phyloP scores from a whole-genome alignment of 2,113 vertebrate genomes.

The Malurus elegans region DNA sequence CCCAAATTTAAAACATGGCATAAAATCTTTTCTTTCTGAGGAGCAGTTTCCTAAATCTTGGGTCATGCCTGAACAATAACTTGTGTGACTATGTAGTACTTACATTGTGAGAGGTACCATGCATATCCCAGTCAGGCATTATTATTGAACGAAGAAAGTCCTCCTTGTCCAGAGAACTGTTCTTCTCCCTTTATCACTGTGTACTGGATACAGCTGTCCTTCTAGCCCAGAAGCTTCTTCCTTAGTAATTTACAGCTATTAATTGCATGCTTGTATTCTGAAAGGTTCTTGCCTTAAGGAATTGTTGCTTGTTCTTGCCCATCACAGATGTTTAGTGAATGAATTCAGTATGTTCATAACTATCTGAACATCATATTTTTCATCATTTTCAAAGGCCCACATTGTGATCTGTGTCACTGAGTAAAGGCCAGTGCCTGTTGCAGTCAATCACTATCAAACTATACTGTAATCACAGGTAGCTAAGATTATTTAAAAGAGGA shows the following conservation, averaged over 20 bases:
- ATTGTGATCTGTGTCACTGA: background rate
- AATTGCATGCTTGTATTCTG: background rate
- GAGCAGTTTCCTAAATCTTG: background rate
- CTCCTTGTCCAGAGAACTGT: background rate
- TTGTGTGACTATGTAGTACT: background rate
- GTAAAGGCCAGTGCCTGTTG: background rate
- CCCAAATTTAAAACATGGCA: background rate
- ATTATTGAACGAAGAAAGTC: background rate
- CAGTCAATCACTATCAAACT: background rate
- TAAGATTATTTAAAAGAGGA: background rate
- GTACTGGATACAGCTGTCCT: background rate
- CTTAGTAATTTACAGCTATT: background rate
- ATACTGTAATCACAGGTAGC: background rate
- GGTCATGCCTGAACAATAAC: background rate
- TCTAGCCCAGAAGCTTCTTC: background rate
- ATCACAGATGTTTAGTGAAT: background rate
- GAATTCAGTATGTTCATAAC: accelerated
- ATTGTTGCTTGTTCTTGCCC: background rate
- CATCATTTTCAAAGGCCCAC: background rate
- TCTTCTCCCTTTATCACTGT: background rate
- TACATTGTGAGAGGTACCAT: accelerated
- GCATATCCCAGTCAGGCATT: background rate
- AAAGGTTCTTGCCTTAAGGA: background rate
- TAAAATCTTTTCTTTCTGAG: background rate
- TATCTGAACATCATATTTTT: background rate